phyloP scores from a whole-genome alignment of 2,888 invertebrate species.

The Dorcus hopei region DNA sequence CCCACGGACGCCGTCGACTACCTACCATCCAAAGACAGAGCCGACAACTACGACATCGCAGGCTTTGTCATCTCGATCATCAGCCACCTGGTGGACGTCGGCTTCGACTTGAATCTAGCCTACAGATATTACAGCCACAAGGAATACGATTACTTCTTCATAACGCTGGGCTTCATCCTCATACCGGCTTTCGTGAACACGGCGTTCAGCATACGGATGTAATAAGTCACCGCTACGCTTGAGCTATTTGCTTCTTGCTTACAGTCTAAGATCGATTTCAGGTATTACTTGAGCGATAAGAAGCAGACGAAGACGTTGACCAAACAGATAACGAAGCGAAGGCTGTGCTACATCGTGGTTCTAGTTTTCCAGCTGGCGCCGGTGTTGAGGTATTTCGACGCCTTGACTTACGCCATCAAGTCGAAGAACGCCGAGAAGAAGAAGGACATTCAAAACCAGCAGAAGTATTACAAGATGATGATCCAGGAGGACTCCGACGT shows the following conservation, averaged over 20 bases:
- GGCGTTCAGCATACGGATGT: slow-evolving; percentile 72
- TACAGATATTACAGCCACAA: slow-evolving; percentile 58
- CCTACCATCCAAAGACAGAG: slow-evolving; percentile 58
- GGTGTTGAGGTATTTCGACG: slow-evolving; percentile 64
- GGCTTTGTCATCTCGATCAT: slow-evolving; percentile 64
- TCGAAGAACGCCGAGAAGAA: slow-evolving; percentile 61
- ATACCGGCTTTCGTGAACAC: slow-evolving; percentile 74
- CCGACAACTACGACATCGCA: slow-evolving; percentile 61
- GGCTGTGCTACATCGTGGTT: slow-evolving; percentile 59
- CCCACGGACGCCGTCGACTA: slow-evolving; percentile 51
- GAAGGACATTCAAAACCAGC: slow-evolving; percentile 58
- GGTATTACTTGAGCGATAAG: slow-evolving; percentile 54
- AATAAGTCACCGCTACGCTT: slow-evolving; percentile 27
- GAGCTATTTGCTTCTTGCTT: background rate
- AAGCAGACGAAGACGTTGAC: slow-evolving; percentile 52
- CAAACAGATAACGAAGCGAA: slow-evolving; percentile 58
- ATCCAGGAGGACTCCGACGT: slow-evolving; percentile 78
- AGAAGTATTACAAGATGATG: slow-evolving; percentile 69
- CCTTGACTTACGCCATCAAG: slow-evolving; percentile 62
- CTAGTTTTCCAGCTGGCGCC: slow-evolving; percentile 72
- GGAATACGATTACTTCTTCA: slow-evolving; percentile 60
- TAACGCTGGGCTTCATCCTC: slow-evolving; percentile 69
- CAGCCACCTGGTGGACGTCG: slow-evolving; percentile 67
- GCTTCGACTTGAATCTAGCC: slow-evolving; percentile 68
- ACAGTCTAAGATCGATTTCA: slow-evolving; percentile 4